Evolutionary conservation across 2,113 vertebrate species (phyloP).

Genomic region (Chroicocephalus ridibundus): DNA sequence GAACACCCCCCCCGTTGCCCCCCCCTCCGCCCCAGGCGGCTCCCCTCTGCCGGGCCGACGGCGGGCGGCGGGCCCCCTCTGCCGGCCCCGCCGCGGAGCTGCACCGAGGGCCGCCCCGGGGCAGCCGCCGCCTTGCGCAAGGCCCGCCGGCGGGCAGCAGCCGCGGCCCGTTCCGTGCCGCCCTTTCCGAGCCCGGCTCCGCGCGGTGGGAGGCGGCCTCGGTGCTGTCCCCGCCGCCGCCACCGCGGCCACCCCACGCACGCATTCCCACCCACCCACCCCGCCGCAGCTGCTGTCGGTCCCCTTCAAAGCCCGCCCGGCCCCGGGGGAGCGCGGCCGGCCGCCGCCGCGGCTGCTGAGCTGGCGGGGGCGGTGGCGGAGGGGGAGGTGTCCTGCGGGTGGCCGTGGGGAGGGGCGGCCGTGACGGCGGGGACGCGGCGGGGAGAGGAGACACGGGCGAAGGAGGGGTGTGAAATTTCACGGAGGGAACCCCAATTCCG

Average conservation of each 20-base stretch:
- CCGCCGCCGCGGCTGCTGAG: background rate
- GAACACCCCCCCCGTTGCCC: no score
- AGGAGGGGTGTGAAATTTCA: background rate
- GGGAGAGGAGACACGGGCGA: background rate
- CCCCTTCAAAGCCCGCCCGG: background rate
- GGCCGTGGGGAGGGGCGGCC: background rate
- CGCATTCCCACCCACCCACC: background rate
- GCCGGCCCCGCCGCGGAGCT: background rate
- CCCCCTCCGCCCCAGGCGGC: no score
- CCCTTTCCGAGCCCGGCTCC: background rate
- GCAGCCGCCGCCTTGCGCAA: background rate
- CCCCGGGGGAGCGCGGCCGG: background rate
- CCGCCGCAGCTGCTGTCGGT: background rate
- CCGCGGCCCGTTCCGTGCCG: background rate
- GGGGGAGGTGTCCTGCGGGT: background rate
- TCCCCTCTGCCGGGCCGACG: background rate
- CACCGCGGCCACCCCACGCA: background rate
- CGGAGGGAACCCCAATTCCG: background rate
- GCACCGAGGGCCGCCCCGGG: background rate
- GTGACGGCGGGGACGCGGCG: no score
- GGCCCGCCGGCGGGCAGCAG: background rate
- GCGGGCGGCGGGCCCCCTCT: slow-evolving; percentile 43
- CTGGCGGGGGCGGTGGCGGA: background rate
- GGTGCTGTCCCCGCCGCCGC: background rate
- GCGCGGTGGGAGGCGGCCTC: background rate